Conservation (phyloP, 2,797 vertebrate species). For the Molossus molossus region DNA sequence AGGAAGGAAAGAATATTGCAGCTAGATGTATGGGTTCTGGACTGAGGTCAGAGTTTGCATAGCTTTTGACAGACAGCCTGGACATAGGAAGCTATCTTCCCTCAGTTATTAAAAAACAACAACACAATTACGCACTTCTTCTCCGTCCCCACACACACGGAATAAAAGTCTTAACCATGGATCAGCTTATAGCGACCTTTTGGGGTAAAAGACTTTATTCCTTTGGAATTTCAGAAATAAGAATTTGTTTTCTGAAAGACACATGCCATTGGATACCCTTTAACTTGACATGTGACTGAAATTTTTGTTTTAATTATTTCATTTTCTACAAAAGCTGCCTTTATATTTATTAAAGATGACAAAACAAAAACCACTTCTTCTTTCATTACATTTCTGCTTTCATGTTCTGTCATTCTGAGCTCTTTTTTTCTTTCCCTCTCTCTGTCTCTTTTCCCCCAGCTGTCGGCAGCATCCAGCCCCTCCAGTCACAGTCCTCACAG, state of each 20-base stretch:
- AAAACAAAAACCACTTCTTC: constrained; percentile 83
- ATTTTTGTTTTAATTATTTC: constrained; percentile 84
- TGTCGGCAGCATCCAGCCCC: constrained; percentile 99
- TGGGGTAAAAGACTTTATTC: constrained; percentile 68
- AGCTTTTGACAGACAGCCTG: not conserved
- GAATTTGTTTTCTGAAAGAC: constrained; percentile 86
- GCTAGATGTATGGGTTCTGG: not conserved
- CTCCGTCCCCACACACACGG: not conserved
- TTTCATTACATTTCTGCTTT: constrained; percentile 91
- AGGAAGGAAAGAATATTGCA: constrained; percentile 14
- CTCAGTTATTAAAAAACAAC: not conserved
- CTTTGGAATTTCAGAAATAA: constrained; percentile 77
- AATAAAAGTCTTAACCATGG: constrained; percentile 59
- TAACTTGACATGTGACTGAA: constrained; percentile 84
- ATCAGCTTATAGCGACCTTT: constrained; percentile 64
- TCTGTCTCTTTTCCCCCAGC: constrained; percentile 96
- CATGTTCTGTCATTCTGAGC: constrained; percentile 93
- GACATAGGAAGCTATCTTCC: constrained; percentile 47
- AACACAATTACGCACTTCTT: not conserved
- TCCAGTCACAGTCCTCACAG: constrained; percentile 99
- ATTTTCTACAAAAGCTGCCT: constrained; percentile 86
- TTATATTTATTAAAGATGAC: constrained; percentile 83
- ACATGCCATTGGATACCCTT: constrained; percentile 82
- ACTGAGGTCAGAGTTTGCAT: constrained; percentile 28
- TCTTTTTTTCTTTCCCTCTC: constrained; percentile 93